Percentiles rank a stretch among this genome's conserved stretches.
These are phyloP conservation scores for Diceros bicornis DNA, from an alignment of 2,797 vertebrate genomes.

Conservation along the genomic window DNA sequence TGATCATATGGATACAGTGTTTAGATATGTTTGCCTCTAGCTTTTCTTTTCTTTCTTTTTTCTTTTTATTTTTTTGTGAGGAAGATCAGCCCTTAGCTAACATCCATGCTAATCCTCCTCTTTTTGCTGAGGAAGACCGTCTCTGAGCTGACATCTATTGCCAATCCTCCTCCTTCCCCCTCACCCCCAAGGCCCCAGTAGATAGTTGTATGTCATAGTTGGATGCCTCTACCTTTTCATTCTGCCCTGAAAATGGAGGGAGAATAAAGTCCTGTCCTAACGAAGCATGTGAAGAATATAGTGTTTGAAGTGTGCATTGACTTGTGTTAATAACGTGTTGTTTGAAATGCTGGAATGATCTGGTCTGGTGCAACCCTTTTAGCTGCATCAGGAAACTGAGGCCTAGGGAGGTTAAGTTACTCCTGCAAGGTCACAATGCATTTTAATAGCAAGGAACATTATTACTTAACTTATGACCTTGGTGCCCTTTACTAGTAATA, in stretches of 20 bases:
- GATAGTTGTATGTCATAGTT: too few species aligned
- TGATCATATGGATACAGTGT: background rate
- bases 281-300: background rate
- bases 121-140: too few species aligned
- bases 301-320: background rate
- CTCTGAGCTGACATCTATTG: too few species aligned
- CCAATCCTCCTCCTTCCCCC: too few species aligned
- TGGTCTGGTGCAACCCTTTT: background rate
- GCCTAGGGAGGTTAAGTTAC: background rate
- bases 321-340: background rate
- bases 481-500: background rate
- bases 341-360: background rate
- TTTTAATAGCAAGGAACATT: background rate
- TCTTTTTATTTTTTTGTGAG: too few species aligned
- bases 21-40: background rate
- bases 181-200: too few species aligned
- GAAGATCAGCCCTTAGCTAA: too few species aligned
- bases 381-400: background rate
- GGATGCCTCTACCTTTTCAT: background rate
- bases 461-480: background rate
- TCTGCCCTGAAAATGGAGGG: background rate
- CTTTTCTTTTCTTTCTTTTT: too few species aligned
- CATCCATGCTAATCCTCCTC: too few species aligned
- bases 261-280: background rate
- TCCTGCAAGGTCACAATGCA: background rate